These are phyloP conservation scores for Lithobates pipiens DNA, from an alignment of 2,797 vertebrate genomes.

Conservation along the genomic window DNA sequence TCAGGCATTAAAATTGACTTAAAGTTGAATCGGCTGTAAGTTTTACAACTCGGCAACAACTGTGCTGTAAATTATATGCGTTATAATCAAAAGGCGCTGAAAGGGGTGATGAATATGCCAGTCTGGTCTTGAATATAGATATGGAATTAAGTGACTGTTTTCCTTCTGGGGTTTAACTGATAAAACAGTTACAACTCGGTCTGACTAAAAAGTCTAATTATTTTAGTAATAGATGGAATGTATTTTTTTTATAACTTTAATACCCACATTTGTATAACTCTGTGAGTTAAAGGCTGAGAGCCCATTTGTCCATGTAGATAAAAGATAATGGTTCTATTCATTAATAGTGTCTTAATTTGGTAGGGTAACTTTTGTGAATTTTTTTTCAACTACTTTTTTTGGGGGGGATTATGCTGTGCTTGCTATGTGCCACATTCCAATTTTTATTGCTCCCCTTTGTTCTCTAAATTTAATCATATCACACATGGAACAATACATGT, in stretches of 20 bases:
- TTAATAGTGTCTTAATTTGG: not conserved
- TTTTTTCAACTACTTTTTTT: not conserved
- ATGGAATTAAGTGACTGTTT: not conserved
- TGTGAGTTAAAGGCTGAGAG: not conserved
- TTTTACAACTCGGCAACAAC: conserved; percentile 36
- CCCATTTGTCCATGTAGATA: not conserved
- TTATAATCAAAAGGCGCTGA: conserved; percentile 42
- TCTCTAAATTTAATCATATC: too few relatives aligned
- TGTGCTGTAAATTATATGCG: conserved; percentile 40
- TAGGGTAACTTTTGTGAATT: not conserved
- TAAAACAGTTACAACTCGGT: not conserved
- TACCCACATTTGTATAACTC: not conserved
- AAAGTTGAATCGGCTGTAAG: conserved; percentile 25
- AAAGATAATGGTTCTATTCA: not conserved
- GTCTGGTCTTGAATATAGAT: not conserved
- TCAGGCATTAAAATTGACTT: conserved; percentile 41
- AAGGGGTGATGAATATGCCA: conserved; percentile 1
- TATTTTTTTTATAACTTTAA: not conserved
- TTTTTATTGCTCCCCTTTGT: too few relatives aligned
- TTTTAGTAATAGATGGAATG: not conserved
- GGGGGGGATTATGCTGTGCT: not conserved
- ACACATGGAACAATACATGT: not conserved
- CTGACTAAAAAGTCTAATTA: not conserved
- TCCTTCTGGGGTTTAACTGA: not conserved
- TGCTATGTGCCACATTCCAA: not conserved